phyloP scores from a whole-genome alignment of 2,888 invertebrate species.

The Pseudococcus jackbeardsleyi region DNA sequence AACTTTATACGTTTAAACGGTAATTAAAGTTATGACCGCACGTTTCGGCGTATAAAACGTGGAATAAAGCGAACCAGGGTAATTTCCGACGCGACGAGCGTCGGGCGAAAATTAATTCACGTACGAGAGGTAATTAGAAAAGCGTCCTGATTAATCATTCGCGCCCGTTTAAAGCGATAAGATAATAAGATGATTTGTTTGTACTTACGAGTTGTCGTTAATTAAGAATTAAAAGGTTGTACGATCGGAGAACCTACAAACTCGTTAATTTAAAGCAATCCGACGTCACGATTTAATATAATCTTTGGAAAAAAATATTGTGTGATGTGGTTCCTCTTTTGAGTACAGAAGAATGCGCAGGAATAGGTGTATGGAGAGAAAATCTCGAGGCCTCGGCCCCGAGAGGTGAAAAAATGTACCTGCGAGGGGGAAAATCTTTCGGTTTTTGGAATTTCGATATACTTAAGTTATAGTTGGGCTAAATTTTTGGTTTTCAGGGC shows the following conservation, averaged over 20 bases:
- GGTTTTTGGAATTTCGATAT: too few relatives aligned
- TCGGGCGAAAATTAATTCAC: constrained; percentile 17
- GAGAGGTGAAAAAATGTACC: too few relatives aligned
- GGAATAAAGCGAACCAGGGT: neutral
- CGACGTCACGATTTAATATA: too few relatives aligned
- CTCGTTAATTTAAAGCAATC: neutral
- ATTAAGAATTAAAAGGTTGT: constrained; percentile 31
- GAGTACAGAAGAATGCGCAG: too few relatives aligned
- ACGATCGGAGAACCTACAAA: neutral
- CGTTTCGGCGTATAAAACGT: neutral
- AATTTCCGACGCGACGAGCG: neutral
- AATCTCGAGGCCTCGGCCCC: too few relatives aligned
- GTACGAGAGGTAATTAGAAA: constrained; percentile 35
- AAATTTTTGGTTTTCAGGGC: too few relatives aligned
- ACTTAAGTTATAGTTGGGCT: too few relatives aligned
- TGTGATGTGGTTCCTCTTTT: neutral
- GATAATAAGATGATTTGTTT: constrained; percentile 24
- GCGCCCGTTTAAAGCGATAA: neutral
- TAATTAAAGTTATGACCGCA: constrained; percentile 18
- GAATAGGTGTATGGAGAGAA: too few relatives aligned
- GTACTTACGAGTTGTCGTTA: constrained; percentile 14
- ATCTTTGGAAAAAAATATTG: neutral
- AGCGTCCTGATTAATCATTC: constrained; percentile 4
- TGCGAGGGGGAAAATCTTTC: too few relatives aligned
- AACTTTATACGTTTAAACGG: neutral